Evolutionary conservation across 2,113 vertebrate species (phyloP).

Genomic region (Lophochroa leadbeateri): DNA sequence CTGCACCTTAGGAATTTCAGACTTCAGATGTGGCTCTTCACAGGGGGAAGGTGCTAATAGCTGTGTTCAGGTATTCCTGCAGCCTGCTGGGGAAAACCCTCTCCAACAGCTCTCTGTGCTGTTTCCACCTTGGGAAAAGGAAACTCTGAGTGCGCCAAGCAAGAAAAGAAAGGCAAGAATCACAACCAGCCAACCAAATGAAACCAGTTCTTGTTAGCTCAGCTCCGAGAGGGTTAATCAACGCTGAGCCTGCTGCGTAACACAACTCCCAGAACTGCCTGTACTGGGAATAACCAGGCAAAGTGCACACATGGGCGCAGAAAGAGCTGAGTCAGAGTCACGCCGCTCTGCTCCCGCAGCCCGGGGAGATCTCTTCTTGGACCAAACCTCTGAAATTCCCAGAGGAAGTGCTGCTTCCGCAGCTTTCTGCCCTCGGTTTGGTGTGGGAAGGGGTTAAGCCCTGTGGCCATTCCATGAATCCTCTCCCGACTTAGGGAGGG

Average conservation of each 20-base stretch:
- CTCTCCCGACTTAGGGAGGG: neutral
- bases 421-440: neutral
- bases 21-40: neutral
- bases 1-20: neutral
- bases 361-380: neutral
- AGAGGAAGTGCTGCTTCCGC: neutral
- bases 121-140: neutral
- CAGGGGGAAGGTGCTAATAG: neutral
- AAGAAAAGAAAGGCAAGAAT: neutral
- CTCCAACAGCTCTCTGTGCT: neutral
- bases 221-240: conserved; percentile 32
- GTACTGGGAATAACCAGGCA: conserved; percentile 67
- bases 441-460: neutral
- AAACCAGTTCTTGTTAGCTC: conserved; percentile 65
- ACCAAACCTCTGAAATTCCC: neutral
- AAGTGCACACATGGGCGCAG: conserved; percentile 5
- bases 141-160: neutral
- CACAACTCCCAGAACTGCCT: conserved; percentile 38
- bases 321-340: conserved; percentile 83
- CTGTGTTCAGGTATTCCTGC: neutral
- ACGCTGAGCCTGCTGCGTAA: conserved; percentile 52
- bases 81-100: conserved; percentile 3
- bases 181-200: neutral
- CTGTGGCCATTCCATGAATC: neutral
- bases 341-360: neutral